Evolutionary conservation across 2,888 invertebrate genomes (phyloP), one percentile per base, ranked within the genome.

Genomic region (Lycocerus yunnanus): DNA sequence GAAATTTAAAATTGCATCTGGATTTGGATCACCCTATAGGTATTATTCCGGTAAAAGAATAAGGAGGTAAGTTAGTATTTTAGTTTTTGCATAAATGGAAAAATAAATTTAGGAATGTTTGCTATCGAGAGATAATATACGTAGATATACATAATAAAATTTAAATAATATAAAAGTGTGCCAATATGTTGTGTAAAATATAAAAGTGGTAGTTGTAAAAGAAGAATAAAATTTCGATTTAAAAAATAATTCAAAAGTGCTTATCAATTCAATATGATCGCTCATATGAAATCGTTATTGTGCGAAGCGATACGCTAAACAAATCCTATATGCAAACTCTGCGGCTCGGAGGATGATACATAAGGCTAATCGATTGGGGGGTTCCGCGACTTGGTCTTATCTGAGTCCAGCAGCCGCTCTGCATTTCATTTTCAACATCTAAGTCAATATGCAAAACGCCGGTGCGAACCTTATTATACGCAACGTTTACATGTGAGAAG

Each of bases 331-430:
- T 79, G 80, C 79, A 80, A 77, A 80, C 78, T 77, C 69, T 71
- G 79, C 78, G 80, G 79, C 78, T 78, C 59, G 68, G 68, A 77
- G 77, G 78, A 79, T 73, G 79, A 73, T 79, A 80, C 79, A 80
- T 81, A 82, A 80, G 79, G 75, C 77, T 82, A 83, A 83, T 84
- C 83, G 84, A 84, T 84, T 83, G 80, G 78, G n/a, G 71, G 70
- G 71, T 78, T 77, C 79, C 80, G 78, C 82, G 81, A 82, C 82
- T 82, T 79, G 82, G 80, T 80, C 84, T 85, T 85, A 85, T 85
- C 84, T 79, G 81, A 81, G 84, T 82, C 84, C 84, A 83, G 83
- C 84, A 85, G 84, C 82, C 81, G 81, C 77, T 79, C 79, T 78
- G 77, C 79, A 77, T 82, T 81, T 80, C 81, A 81, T 81, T 79